Percentiles rank a stretch among this genome's conserved stretches.
Conservation (phyloP, 2,797 vertebrate species). For the Parauchenoglanis punctatus region DNA sequence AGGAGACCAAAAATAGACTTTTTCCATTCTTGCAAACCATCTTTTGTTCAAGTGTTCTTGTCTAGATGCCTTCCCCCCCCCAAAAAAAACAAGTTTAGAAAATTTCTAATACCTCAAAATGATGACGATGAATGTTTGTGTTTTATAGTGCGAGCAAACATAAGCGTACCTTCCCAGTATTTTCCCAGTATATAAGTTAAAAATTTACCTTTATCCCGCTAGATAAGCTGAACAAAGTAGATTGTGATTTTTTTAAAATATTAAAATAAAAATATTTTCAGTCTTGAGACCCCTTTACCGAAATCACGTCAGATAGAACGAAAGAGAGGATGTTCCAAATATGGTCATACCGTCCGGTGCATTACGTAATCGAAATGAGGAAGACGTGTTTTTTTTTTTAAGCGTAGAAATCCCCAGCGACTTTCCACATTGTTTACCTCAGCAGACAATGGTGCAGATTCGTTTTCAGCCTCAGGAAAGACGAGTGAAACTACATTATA, state of each 20-base stretch:
- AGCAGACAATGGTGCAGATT: background rate
- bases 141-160: background rate
- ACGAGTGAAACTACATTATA: background rate
- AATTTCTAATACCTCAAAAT: background rate
- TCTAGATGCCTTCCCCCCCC: background rate
- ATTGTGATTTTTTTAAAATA: background rate
- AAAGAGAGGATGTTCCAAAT: conserved; percentile 36
- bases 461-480: background rate
- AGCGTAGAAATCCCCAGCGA: background rate
- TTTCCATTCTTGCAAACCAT: background rate
- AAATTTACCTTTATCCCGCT: background rate
- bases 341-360: conserved; percentile 8
- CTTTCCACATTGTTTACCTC: background rate
- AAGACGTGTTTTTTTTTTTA: background rate
- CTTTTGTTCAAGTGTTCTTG: background rate
- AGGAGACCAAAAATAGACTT: conserved; percentile 22
- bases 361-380: conserved; percentile 30
- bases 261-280: background rate
- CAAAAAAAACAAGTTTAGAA: background rate
- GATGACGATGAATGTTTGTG: background rate
- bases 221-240: background rate
- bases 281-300: background rate
- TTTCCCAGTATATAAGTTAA: background rate
- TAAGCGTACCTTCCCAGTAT: background rate
- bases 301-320: conserved; percentile 22